These are phyloP conservation scores for Dolichomitus sp. DNA, from an alignment of 2,888 invertebrate genomes.

Conservation along the genomic window DNA sequence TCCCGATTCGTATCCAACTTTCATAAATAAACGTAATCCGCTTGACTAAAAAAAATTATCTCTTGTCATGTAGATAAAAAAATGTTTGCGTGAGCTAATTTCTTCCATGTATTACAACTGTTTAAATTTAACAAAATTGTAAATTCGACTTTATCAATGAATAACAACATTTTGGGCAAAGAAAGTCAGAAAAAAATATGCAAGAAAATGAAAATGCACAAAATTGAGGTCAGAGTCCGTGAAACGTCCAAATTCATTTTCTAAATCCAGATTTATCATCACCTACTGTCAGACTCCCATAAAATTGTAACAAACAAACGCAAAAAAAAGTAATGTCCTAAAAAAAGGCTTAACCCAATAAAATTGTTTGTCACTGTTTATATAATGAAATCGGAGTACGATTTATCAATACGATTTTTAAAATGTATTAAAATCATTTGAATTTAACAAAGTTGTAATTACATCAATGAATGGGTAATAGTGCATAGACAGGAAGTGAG, in stretches of 20 bases:
- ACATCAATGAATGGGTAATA: background rate
- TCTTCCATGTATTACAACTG: background rate
- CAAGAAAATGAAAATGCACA: no score
- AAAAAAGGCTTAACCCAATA: background rate
- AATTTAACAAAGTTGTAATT: background rate
- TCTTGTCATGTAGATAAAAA: background rate
- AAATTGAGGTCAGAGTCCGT: no score
- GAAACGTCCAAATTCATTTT: no score
- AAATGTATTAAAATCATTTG: background rate
- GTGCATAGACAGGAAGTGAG: background rate
- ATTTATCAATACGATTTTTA: background rate
- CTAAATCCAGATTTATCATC: background rate
- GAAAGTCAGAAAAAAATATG: no score
- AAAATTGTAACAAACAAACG: background rate
- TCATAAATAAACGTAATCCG: no score
- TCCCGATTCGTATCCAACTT: no score
- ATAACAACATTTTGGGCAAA: background rate
- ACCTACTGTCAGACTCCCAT: background rate
- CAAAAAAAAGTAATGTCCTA: background rate
- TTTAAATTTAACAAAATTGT: background rate
- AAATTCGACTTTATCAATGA: background rate
- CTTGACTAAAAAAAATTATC: background rate
- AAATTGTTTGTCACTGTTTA: background rate
- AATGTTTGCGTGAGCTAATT: background rate
- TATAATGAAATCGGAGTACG: background rate